A percentile compares a stretch with the other conserved stretches of the same genome.
Evolutionary conservation across 2,888 invertebrate species (phyloP).

Genomic region (Petrolisthes cinctipes): DNA sequence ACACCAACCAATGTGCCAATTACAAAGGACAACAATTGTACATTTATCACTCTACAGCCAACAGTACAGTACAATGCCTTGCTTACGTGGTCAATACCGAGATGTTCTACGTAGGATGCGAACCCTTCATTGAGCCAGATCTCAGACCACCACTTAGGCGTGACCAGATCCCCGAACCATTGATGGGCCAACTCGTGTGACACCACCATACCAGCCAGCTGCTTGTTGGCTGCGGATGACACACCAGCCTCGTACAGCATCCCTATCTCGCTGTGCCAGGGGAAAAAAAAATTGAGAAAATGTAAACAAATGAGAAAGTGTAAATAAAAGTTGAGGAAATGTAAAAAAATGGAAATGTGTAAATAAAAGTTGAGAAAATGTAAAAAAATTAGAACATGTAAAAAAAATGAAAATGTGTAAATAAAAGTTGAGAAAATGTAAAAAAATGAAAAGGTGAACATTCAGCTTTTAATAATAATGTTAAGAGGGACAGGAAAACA

Average conservation of each 20-base stretch:
- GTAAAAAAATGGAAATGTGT: too few species aligned
- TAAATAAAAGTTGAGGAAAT: neutral
- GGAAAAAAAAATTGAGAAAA: neutral
- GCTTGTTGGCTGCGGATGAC: conserved; percentile 79
- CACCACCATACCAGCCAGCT: conserved; percentile 81
- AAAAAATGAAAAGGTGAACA: neutral
- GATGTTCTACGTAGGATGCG: conserved; percentile 82
- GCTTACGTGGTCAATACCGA: conserved; percentile 78
- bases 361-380: too few species aligned
- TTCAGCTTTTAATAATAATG: too few species aligned
- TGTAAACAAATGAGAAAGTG: neutral
- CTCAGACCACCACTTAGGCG: conserved; percentile 88
- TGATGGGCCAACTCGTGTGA: conserved; percentile 89
- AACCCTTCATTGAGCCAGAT: conserved; percentile 92
- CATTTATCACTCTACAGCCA: neutral
- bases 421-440: neutral
- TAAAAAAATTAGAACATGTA: too few species aligned
- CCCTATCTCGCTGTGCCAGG: conserved; percentile 71
- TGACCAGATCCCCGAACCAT: conserved; percentile 83
- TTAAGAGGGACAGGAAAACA: too few species aligned
- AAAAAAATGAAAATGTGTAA: too few species aligned
- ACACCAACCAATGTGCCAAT: too few species aligned
- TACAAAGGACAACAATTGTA: too few species aligned
- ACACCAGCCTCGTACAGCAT: conserved; percentile 82
- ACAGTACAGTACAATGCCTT: neutral